Conservation (phyloP, 1,140 invertebrate genomes). For the Hyposmocoma kahamanoa region DNA sequence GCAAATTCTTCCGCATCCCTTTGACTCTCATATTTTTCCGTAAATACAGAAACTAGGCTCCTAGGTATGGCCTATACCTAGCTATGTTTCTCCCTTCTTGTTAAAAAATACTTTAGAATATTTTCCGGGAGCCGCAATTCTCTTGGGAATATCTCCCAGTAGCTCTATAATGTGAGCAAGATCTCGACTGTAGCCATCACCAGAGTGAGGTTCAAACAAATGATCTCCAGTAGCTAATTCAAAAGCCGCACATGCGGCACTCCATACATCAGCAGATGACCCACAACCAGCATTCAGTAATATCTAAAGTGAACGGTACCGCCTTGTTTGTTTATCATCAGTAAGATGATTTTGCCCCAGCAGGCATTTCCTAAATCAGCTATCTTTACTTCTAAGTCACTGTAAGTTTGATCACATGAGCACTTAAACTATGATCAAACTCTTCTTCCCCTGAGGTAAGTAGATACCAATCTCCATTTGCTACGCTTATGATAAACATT, state of each 20-base stretch:
- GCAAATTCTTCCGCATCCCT: slow-evolving; percentile 91
- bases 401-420: no score
- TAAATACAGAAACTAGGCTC: slow-evolving; percentile 92
- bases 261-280: slow-evolving; percentile 98
- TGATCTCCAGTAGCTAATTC: slow-evolving; percentile 99
- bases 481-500: no score
- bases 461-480: no score
- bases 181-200: slow-evolving; percentile 90
- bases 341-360: slow-evolving; percentile 97
- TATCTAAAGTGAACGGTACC: slow-evolving; percentile 97
- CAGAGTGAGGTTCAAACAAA: slow-evolving; percentile 98
- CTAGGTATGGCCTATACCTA: slow-evolving; percentile 96
- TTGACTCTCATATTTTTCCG: slow-evolving; percentile 93
- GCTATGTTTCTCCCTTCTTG: slow-evolving; percentile 91
- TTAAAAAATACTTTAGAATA: slow-evolving; percentile 96
- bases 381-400: slow-evolving; percentile 94
- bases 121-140: slow-evolving; percentile 92
- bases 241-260: slow-evolving; percentile 99
- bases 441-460: no score
- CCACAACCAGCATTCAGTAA: slow-evolving; percentile 95
- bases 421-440: no score
- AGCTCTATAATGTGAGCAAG: slow-evolving; percentile 99
- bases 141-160: slow-evolving; percentile 93
- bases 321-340: slow-evolving; percentile 99
- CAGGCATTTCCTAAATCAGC: slow-evolving; percentile 99